Conservation (phyloP, 2,113 vertebrate genomes). For the Rhinolophus sinicus region DNA sequence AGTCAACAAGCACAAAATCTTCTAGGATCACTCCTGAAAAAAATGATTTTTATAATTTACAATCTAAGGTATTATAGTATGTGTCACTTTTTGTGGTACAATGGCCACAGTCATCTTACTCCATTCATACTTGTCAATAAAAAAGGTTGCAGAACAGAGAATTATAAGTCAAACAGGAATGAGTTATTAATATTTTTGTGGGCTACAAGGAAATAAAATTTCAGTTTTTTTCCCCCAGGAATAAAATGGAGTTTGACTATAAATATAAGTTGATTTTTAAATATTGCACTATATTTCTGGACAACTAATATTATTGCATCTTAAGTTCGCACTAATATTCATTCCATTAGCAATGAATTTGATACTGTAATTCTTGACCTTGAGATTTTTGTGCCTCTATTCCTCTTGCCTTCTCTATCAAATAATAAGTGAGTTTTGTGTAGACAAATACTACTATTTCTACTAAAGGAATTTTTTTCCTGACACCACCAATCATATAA, state of each 20-base stretch:
- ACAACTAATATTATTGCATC: neutral
- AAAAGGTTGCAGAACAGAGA: neutral
- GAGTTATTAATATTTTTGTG: neutral
- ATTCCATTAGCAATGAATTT: neutral
- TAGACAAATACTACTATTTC: neutral
- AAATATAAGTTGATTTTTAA: constrained; percentile 34
- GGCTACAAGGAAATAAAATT: constrained; percentile 27
- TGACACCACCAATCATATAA: neutral
- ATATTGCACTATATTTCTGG: constrained; percentile 18
- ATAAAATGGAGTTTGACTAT: neutral
- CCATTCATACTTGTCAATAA: neutral
- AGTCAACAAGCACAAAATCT: neutral
- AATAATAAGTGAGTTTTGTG: neutral
- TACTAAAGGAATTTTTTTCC: neutral
- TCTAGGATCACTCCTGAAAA: neutral
- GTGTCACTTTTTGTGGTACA: neutral
- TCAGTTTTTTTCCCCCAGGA: neutral
- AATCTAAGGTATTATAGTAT: neutral
- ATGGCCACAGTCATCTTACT: neutral
- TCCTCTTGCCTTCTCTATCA: neutral
- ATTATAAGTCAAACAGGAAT: neutral
- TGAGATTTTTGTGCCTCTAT: neutral
- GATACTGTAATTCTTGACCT: neutral
- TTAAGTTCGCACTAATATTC: neutral
- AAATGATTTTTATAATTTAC: neutral